phyloP scores from a whole-genome alignment of 2,888 invertebrate species.

The Netelia melanura region DNA sequence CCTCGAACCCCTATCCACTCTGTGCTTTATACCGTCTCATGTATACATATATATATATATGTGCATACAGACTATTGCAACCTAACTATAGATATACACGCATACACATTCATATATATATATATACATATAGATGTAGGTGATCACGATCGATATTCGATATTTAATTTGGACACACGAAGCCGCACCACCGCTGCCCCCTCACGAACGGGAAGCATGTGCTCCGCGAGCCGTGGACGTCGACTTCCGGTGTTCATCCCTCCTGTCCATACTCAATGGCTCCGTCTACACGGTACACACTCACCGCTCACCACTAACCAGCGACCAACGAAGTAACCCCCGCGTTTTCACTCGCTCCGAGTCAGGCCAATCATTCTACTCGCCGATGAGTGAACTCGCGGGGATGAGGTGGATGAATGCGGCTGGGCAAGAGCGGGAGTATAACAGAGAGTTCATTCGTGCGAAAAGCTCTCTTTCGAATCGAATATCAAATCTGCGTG shows the following conservation, averaged over 20 bases:
- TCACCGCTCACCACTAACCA: constrained; percentile 43
- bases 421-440: not conserved
- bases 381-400: constrained; percentile 41
- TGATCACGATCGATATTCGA: constrained; percentile 76
- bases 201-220: constrained; percentile 61
- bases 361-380: constrained; percentile 51
- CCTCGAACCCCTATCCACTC: constrained; percentile 61
- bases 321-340: constrained; percentile 49
- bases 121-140: constrained; percentile 35
- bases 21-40: constrained; percentile 36
- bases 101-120: not conserved
- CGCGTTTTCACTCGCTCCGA: constrained; percentile 32
- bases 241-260: constrained; percentile 64
- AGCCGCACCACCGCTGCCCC: constrained; percentile 61
- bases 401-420: not conserved
- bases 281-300: constrained; percentile 12
- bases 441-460: constrained; percentile 40
- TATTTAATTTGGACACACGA: constrained; percentile 76
- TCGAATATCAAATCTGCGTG: constrained; percentile 47
- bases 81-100: not conserved
- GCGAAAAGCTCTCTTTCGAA: constrained; percentile 46
- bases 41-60: constrained; percentile 10
- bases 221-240: constrained; percentile 60
- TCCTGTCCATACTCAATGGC: constrained; percentile 21
- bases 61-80: not conserved